These are phyloP conservation scores for Volucella inflata DNA, from an alignment of 2,888 invertebrate genomes.

Conservation along the genomic window DNA sequence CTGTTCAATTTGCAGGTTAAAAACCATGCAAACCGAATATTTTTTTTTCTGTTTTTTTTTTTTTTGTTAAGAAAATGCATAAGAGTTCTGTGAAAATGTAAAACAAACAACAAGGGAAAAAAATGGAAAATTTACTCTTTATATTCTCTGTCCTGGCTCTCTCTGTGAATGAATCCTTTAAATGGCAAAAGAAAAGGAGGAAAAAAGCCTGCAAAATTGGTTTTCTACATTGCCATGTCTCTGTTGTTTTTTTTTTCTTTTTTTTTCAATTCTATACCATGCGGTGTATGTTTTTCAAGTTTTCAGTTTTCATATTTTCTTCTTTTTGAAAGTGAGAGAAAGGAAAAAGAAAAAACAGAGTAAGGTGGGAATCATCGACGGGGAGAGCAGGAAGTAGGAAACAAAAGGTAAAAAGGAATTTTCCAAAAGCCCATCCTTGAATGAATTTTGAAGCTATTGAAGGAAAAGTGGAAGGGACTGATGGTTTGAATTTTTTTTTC, in stretches of 20 bases:
- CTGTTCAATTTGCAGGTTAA: conserved; percentile 62
- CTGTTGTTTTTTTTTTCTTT: conserved; percentile 21
- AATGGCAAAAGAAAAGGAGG: conserved; percentile 38
- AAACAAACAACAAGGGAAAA: not conserved
- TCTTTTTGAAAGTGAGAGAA: conserved; percentile 3
- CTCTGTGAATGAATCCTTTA: conserved; percentile 51
- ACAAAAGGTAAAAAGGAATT: not conserved
- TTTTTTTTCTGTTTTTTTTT: no score
- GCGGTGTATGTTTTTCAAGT: conserved; percentile 27
- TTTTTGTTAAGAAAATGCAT: conserved; percentile 12
- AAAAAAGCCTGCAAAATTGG: conserved; percentile 37
- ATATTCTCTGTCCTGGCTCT: conserved; percentile 13
- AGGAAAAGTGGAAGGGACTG: conserved; percentile 35
- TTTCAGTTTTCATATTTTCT: conserved; percentile 51
- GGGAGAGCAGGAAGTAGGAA: not conserved
- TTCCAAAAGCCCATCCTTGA: conserved; percentile 51
- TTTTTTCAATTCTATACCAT: conserved; percentile 6
- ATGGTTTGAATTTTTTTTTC: conserved; percentile 22
- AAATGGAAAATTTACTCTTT: conserved; percentile 11
- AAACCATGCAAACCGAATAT: conserved; percentile 35
- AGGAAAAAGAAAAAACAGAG: conserved; percentile 1
- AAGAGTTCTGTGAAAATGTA: conserved; percentile 3
- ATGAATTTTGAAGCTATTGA: conserved; percentile 53
- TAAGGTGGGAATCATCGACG: conserved; percentile 15
- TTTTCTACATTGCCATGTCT: conserved; percentile 24